A percentile compares a stretch with the other conserved stretches of the same genome.
These are phyloP conservation scores for Heliconius cydno DNA, from an alignment of 2,888 invertebrate genomes.

Conservation along the genomic window DNA sequence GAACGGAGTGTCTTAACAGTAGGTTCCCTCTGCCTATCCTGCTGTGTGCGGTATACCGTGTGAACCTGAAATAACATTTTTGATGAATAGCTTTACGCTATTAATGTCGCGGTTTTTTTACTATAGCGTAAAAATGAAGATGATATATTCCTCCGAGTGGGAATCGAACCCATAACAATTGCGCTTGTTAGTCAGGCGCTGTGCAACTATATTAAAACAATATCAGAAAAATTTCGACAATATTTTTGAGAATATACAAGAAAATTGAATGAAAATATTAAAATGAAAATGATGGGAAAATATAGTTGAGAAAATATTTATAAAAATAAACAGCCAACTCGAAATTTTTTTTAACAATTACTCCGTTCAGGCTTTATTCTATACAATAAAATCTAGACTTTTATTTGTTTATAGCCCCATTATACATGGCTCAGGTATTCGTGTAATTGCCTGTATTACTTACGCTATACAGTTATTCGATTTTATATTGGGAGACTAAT, in stretches of 20 bases:
- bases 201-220: no score
- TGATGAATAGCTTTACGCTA: no score
- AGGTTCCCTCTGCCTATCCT: background rate
- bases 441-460: background rate
- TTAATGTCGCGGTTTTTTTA: background rate
- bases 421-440: background rate
- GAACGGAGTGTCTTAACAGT: background rate
- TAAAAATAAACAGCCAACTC: no score
- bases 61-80: no score
- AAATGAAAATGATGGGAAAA: no score
- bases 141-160: background rate
- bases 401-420: background rate
- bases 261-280: no score
- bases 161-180: background rate
- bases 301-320: no score
- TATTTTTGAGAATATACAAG: no score
- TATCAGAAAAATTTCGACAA: no score
- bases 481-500: no score
- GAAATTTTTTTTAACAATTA: background rate
- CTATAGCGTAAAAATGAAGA: background rate
- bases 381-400: constrained; percentile 1
- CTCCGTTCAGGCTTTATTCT: background rate
- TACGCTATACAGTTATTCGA: background rate
- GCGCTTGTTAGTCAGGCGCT: no score
- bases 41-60: background rate